Conservation (phyloP, 2,113 vertebrate genomes). For the Macquaria australasica region DNA sequence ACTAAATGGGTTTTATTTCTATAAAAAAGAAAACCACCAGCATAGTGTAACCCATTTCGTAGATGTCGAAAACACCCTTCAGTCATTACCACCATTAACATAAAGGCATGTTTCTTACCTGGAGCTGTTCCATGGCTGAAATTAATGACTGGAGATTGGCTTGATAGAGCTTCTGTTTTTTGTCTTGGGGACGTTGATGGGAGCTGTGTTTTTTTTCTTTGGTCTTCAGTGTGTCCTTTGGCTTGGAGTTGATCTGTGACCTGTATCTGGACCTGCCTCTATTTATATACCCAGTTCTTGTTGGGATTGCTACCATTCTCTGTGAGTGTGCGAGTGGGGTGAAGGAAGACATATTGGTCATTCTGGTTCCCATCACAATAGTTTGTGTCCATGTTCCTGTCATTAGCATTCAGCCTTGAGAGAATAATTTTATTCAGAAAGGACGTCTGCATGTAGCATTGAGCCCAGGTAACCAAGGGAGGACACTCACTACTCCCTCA, state of each 20-base stretch:
- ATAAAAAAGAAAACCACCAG: too few relatives aligned
- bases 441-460: constrained; percentile 22
- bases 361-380: constrained; percentile 26
- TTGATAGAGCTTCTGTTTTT: background rate
- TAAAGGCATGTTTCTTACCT: constrained; percentile 64
- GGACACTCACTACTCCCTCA: background rate
- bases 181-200: background rate
- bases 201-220: background rate
- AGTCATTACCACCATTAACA: background rate
- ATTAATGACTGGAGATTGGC: background rate
- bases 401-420: constrained; percentile 79
- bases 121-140: constrained; percentile 74
- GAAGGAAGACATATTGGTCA: background rate
- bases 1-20: too few relatives aligned
- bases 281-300: constrained; percentile 65
- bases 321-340: background rate
- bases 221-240: constrained; percentile 1
- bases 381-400: constrained; percentile 7
- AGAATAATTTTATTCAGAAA: constrained; percentile 41
- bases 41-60: too few relatives aligned
- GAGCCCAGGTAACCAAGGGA: constrained; percentile 7
- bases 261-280: constrained; percentile 8
- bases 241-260: constrained; percentile 19
- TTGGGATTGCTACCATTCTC: background rate
- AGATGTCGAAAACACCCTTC: background rate